Evolutionary conservation across 2,797 vertebrate genomes (phyloP).

Genomic region (Gambusia yucatana): DNA sequence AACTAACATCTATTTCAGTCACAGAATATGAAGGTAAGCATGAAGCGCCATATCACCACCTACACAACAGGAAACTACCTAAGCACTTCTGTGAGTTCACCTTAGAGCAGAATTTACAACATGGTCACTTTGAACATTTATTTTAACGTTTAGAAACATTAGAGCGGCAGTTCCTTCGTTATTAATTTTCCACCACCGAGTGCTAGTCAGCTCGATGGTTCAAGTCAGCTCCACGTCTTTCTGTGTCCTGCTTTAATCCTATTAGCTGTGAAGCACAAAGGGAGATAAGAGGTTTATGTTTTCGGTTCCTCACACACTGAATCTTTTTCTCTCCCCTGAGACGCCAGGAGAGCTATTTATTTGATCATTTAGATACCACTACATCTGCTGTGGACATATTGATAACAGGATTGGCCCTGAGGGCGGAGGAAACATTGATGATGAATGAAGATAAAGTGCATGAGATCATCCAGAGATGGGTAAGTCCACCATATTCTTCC

Average conservation of each 20-base stretch:
- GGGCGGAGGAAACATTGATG: conserved; percentile 27
- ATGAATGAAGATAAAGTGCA: conserved; percentile 88
- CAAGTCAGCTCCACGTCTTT: conserved; percentile 55
- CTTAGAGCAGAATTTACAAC: neutral
- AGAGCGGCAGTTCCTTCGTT: neutral
- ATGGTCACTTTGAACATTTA: neutral
- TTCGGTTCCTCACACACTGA: conserved; percentile 39
- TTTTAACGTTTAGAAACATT: neutral
- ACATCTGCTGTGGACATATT: conserved; percentile 16
- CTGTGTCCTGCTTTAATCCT: conserved; percentile 79
- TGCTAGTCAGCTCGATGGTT: conserved; percentile 41
- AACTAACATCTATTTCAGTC: neutral
- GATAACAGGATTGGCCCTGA: conserved; percentile 52
- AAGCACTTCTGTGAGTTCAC: neutral
- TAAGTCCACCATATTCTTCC: conserved; percentile 77
- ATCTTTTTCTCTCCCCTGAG: conserved; percentile 42
- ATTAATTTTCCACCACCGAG: neutral
- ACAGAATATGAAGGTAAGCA: neutral
- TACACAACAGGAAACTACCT: neutral
- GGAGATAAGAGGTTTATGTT: conserved; percentile 81
- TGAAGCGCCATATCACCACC: neutral
- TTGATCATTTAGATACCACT: conserved; percentile 22
- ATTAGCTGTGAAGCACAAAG: conserved; percentile 77
- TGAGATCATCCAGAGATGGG: conserved; percentile 88
- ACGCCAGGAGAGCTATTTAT: conserved; percentile 27